Evolutionary conservation across 2,888 invertebrate genomes (phyloP).

Genomic region (Sminthurinus aureus): DNA sequence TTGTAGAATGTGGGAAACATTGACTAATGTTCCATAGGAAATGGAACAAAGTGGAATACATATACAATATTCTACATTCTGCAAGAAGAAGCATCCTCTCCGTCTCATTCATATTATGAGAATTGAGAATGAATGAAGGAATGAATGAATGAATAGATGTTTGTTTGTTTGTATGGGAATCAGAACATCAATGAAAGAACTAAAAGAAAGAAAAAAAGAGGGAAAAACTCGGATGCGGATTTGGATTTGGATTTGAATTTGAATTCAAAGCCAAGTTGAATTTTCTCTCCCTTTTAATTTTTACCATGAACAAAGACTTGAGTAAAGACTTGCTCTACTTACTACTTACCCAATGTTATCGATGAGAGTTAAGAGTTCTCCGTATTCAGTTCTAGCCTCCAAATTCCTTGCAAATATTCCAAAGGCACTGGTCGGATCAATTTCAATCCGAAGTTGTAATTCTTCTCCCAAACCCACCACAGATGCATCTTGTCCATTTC

Average conservation of each 20-base stretch:
- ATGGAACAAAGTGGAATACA: too few relatives aligned
- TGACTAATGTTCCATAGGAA: too few relatives aligned
- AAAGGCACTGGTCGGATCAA: constrained; percentile 64
- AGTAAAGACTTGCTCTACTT: too few relatives aligned
- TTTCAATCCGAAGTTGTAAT: constrained; percentile 64
- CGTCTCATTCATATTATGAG: too few relatives aligned
- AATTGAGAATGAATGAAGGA: constrained; percentile 13
- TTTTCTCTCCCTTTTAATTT: not conserved
- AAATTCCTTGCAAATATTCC: constrained; percentile 65
- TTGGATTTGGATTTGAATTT: too few relatives aligned
- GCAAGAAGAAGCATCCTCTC: too few relatives aligned
- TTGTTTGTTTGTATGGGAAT: not conserved
- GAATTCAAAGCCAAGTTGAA: not conserved
- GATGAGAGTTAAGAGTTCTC: constrained; percentile 64
- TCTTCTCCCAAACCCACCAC: constrained; percentile 65
- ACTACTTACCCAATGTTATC: constrained; percentile 63
- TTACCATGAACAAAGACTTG: too few relatives aligned
- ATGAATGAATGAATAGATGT: not conserved
- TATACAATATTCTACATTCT: too few relatives aligned
- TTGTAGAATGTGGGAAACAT: too few relatives aligned
- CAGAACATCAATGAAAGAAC: not conserved
- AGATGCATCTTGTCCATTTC: constrained; percentile 63
- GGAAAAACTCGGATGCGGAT: too few relatives aligned
- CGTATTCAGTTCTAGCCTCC: constrained; percentile 65
- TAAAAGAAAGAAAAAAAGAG: not conserved